Evolutionary conservation across 2,888 invertebrate genomes (phyloP).

Genomic region (Orthonychiurus folsomi): DNA sequence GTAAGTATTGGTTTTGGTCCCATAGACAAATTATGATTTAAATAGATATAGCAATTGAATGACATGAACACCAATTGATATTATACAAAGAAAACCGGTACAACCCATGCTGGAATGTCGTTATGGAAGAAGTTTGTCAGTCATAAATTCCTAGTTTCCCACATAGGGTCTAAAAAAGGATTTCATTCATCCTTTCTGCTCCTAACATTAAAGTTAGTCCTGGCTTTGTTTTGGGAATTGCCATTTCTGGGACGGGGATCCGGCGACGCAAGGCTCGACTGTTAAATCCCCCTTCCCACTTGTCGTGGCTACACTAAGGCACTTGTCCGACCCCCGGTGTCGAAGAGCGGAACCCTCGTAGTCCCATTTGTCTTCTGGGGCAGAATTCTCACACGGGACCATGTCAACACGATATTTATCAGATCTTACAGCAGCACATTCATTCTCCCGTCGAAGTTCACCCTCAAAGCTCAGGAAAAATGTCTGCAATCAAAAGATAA

Average conservation of each 20-base stretch:
- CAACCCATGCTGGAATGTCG: too few relatives aligned
- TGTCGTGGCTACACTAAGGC: slow-evolving; percentile 22
- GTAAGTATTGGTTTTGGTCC: too few relatives aligned
- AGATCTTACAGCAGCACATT: slow-evolving; percentile 53
- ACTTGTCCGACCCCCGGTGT: slow-evolving; percentile 24
- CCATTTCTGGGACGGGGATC: slow-evolving; percentile 26
- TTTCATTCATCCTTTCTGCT: too few relatives aligned
- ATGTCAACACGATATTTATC: slow-evolving; percentile 29
- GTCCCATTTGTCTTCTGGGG: slow-evolving; percentile 29
- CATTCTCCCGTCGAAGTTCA: slow-evolving; percentile 66
- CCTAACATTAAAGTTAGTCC: too few relatives aligned
- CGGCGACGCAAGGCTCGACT: slow-evolving; percentile 18
- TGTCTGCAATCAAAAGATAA: slow-evolving; percentile 48
- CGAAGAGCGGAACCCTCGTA: slow-evolving; percentile 28
- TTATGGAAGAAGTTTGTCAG: too few relatives aligned
- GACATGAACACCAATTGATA: too few relatives aligned
- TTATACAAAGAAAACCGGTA: too few relatives aligned
- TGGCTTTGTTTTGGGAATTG: too few relatives aligned
- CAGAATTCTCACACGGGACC: slow-evolving; percentile 34
- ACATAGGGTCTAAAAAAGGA: too few relatives aligned
- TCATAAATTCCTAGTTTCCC: too few relatives aligned
- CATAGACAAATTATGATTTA: too few relatives aligned
- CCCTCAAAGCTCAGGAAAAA: slow-evolving; percentile 61
- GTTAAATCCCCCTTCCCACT: slow-evolving; percentile 23
- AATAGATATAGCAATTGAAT: too few relatives aligned